Evolutionary conservation across 2,888 invertebrate genomes (phyloP).

Genomic region (Pyrocoelia pectoralis): DNA sequence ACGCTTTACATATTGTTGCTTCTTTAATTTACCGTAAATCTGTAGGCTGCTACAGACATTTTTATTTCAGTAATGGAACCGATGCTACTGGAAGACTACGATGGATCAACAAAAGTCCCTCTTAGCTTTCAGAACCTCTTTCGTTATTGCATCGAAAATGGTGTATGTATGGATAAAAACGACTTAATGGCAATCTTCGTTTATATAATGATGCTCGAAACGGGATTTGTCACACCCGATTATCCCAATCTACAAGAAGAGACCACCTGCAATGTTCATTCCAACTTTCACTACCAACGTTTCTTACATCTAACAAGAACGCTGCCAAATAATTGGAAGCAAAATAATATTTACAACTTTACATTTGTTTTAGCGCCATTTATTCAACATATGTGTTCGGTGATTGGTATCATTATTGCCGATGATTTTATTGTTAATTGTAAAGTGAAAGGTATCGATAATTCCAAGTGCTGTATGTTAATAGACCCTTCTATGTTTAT

Average conservation of each 20-base stretch:
- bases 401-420: slow-evolving; percentile 45
- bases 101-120: slow-evolving; percentile 47
- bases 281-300: slow-evolving; percentile 47
- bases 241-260: slow-evolving; percentile 31
- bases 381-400: slow-evolving; percentile 43
- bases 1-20: too few species aligned
- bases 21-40: not conserved
- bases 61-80: slow-evolving; percentile 52
- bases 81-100: slow-evolving; percentile 53
- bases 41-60: slow-evolving; percentile 14
- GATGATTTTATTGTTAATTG: slow-evolving; percentile 55
- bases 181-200: slow-evolving; percentile 55
- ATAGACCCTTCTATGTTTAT: slow-evolving; percentile 52
- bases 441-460: slow-evolving; percentile 43
- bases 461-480: slow-evolving; percentile 42
- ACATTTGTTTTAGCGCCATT: slow-evolving; percentile 47
- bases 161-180: slow-evolving; percentile 30
- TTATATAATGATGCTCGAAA: slow-evolving; percentile 56
- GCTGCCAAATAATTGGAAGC: slow-evolving; percentile 49
- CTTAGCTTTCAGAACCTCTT: slow-evolving; percentile 49
- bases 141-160: slow-evolving; percentile 22
- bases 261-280: slow-evolving; percentile 27
- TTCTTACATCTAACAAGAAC: slow-evolving; percentile 43
- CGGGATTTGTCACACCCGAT: slow-evolving; percentile 53
- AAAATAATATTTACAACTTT: slow-evolving; percentile 43